phyloP scores from a whole-genome alignment of 2,888 invertebrate genomes.

The Nomada fucata region DNA sequence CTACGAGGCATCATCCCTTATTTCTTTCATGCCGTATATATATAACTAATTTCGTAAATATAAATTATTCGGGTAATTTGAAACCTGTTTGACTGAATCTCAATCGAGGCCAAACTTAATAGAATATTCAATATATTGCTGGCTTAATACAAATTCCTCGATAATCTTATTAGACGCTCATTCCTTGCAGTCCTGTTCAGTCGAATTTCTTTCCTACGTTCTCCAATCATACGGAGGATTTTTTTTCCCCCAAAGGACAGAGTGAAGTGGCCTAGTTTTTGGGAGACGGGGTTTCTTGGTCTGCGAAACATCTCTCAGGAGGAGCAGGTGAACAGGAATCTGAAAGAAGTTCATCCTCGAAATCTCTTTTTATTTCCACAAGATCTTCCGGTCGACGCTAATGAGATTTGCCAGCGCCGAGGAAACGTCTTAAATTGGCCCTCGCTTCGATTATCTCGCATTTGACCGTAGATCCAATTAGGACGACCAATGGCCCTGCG shows the following conservation, averaged over 20 bases:
- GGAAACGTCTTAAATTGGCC: conserved; percentile 52
- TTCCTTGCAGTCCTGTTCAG: neutral
- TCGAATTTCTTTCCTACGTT: conserved; percentile 14
- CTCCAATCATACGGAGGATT: neutral
- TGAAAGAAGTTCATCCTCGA: conserved; percentile 30
- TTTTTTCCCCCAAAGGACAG: neutral
- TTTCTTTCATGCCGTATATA: too few species aligned
- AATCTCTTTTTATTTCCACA: conserved; percentile 29
- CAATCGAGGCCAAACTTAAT: too few species aligned
- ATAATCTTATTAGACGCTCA: neutral
- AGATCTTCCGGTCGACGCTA: conserved; percentile 41
- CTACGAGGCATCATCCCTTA: too few species aligned
- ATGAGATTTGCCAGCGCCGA: conserved; percentile 54
- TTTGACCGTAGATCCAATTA: conserved; percentile 56
- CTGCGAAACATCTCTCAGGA: neutral
- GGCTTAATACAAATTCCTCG: neutral
- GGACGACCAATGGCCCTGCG: conserved; percentile 29
- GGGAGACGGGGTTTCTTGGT: neutral
- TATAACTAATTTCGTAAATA: too few species aligned
- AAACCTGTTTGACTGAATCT: too few species aligned
- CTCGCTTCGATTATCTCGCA: conserved; percentile 46
- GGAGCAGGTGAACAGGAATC: neutral
- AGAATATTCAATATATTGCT: too few species aligned
- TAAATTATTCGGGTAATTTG: too few species aligned
- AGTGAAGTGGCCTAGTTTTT: neutral